Evolutionary conservation across 2,797 vertebrate genomes (phyloP).

Genomic region (Lerista edwardsae): DNA sequence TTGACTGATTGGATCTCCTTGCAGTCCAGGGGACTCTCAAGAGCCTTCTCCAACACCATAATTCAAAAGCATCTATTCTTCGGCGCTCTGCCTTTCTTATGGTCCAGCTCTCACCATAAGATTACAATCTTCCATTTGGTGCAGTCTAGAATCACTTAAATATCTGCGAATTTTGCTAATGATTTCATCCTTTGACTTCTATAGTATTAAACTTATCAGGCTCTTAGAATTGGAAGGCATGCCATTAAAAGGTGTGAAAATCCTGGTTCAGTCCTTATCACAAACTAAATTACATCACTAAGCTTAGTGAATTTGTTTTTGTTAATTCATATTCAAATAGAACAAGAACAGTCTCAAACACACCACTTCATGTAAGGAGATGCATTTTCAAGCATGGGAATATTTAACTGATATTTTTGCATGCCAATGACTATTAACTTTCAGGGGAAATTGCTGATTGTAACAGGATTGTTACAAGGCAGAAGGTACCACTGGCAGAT

Average conservation of each 20-base stretch:
- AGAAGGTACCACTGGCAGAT: no score
- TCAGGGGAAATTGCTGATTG: not conserved
- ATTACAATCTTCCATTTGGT: not conserved
- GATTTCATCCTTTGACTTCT: not conserved
- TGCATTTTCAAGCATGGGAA: constrained; percentile 8
- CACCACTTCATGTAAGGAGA: no score
- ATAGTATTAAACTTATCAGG: no score
- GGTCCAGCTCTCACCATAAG: no score
- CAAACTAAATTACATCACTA: not conserved
- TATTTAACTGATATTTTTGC: constrained; percentile 9
- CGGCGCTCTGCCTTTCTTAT: no score
- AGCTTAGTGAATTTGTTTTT: not conserved
- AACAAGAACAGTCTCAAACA: not conserved
- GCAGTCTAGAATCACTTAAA: not conserved
- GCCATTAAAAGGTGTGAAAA: not conserved
- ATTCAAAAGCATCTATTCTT: no score
- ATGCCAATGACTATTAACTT: not conserved
- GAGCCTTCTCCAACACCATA: no score
- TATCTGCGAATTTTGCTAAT: not conserved
- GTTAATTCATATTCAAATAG: constrained; percentile 1
- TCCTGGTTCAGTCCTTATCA: not conserved
- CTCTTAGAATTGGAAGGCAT: not conserved
- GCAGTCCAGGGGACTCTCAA: no score
- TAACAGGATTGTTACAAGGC: not conserved
- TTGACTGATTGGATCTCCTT: no score